Percentiles rank a stretch among this genome's conserved stretches.
These are phyloP conservation scores for Amphimallon solstitiale DNA, from an alignment of 2,888 invertebrate species.

Conservation along the genomic window DNA sequence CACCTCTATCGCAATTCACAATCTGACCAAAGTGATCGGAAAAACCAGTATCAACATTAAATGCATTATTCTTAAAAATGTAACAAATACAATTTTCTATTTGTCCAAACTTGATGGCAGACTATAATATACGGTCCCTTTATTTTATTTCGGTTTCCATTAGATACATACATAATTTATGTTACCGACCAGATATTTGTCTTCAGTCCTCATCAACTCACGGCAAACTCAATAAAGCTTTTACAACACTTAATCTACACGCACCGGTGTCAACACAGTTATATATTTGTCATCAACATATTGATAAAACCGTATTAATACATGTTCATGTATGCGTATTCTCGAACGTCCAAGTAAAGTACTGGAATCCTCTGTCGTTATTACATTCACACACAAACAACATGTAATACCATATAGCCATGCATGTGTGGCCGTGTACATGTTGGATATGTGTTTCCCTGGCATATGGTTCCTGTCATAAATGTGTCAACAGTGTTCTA, in stretches of 20 bases:
- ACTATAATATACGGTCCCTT: no score
- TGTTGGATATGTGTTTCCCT: background rate
- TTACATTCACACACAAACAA: background rate
- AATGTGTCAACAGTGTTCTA: conserved; percentile 24
- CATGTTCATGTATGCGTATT: no score
- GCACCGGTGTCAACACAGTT: conserved; percentile 34
- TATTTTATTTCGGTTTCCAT: no score
- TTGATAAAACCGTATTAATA: conserved; percentile 37
- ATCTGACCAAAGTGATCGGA: no score
- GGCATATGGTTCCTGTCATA: conserved; percentile 36
- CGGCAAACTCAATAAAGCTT: conserved; percentile 36
- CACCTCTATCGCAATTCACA: no score
- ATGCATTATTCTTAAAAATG: no score
- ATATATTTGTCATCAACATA: conserved; percentile 36
- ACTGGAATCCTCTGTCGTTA: background rate
- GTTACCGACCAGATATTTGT: no score
- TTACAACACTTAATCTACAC: conserved; percentile 35
- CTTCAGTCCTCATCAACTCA: conserved; percentile 33
- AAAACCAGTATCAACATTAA: no score
- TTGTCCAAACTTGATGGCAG: no score
- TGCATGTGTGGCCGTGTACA: background rate
- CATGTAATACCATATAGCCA: background rate
- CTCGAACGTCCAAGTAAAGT: background rate
- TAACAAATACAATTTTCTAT: no score
- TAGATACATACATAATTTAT: no score